phyloP scores from a whole-genome alignment of 2,113 vertebrate species.

The Bubalus kerabau region DNA sequence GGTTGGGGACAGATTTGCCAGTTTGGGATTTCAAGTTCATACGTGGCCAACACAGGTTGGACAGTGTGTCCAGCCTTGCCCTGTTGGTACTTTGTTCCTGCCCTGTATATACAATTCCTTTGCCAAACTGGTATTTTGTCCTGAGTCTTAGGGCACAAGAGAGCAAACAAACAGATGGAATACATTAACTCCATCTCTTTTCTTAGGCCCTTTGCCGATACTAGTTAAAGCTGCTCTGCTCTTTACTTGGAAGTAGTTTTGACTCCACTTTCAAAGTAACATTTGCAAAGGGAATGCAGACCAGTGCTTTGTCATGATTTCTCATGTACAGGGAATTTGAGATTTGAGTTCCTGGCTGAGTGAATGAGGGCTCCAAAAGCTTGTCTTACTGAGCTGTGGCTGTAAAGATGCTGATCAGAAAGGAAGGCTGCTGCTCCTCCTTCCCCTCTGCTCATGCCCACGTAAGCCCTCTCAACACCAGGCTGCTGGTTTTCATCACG shows the following conservation, averaged over 20 bases:
- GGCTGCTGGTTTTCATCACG: neutral
- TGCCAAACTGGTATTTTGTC: neutral
- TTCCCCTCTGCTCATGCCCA: neutral
- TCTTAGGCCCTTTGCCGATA: conserved; percentile 28
- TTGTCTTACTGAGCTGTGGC: neutral
- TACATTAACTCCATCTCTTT: conserved; percentile 17
- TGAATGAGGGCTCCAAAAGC: neutral
- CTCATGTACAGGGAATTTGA: neutral
- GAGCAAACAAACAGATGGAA: conserved; percentile 25
- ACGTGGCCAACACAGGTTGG: neutral
- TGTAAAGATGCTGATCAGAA: neutral
- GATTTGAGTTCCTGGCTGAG: neutral
- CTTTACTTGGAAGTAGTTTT: conserved; percentile 43
- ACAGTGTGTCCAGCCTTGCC: neutral
- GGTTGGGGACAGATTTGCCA: neutral
- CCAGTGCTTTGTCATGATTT: conserved; percentile 41
- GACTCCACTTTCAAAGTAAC: conserved; percentile 23
- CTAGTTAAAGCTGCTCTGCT: conserved; percentile 53
- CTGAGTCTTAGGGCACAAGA: neutral
- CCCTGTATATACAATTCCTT: neutral
- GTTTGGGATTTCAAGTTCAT: neutral
- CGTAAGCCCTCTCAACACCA: neutral
- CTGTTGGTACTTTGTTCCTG: neutral
- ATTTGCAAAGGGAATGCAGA: conserved; percentile 37
- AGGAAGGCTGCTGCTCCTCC: neutral